Conservation (phyloP, 2,888 invertebrate species). For the Imbricaverruca yamaguchii region DNA sequence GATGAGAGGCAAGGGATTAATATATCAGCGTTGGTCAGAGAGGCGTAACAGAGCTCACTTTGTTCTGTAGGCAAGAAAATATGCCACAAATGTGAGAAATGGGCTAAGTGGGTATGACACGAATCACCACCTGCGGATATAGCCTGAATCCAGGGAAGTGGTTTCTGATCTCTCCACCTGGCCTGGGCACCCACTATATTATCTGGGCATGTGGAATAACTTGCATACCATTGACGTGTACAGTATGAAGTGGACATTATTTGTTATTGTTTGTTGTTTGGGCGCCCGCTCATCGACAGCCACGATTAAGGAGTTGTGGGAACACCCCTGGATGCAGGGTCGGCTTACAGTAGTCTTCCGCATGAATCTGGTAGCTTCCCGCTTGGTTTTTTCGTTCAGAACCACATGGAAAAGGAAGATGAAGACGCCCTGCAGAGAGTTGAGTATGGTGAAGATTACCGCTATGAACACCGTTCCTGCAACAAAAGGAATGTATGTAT, state of each 20-base stretch:
- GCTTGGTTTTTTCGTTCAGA: conserved; percentile 33
- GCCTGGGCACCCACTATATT: too few species aligned
- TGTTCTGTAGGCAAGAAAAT: too few species aligned
- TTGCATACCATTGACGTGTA: background rate
- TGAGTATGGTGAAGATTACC: conserved; percentile 46
- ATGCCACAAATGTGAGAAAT: too few species aligned
- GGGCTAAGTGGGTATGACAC: too few species aligned
- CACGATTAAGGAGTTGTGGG: background rate
- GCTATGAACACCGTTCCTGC: conserved; percentile 40
- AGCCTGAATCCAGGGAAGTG: too few species aligned
- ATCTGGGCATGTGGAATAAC: background rate
- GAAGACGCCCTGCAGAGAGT: conserved; percentile 43
- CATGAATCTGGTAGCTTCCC: background rate
- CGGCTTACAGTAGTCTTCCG: background rate
- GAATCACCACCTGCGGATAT: too few species aligned
- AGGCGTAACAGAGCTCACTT: too few species aligned
- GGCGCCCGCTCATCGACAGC: background rate
- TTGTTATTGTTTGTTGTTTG: background rate
- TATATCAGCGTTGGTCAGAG: too few species aligned
- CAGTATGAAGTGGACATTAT: background rate
- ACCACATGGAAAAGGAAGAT: conserved; percentile 47
- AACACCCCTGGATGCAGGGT: background rate
- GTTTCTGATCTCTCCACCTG: too few species aligned
- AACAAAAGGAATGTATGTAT: too few species aligned
- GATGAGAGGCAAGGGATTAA: too few species aligned